phyloP scores from a whole-genome alignment of 2,113 vertebrate genomes.

The Aplodontia rufa region DNA sequence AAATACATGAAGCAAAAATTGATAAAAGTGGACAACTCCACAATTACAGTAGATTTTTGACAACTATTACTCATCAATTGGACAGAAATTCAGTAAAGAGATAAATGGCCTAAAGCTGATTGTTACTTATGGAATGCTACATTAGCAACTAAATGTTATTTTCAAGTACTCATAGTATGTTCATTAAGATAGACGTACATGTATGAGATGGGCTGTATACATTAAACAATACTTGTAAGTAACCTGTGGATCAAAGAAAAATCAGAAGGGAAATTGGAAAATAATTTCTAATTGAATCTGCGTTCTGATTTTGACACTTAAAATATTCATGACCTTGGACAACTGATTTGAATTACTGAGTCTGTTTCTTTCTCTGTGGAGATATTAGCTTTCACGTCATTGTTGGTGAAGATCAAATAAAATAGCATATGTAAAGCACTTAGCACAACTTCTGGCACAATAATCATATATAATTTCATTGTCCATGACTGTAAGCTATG shows the following conservation, averaged over 20 bases:
- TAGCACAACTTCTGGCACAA: neutral
- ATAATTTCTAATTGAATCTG: constrained; percentile 37
- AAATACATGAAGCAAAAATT: neutral
- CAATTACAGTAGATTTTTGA: neutral
- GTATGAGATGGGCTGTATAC: neutral
- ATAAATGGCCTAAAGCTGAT: neutral
- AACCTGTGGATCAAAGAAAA: neutral
- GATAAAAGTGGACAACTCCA: neutral
- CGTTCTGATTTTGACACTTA: neutral
- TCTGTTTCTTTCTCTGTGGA: neutral
- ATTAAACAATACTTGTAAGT: neutral
- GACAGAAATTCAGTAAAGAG: neutral
- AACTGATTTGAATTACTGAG: neutral
- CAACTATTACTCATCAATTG: neutral
- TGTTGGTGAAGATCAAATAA: neutral
- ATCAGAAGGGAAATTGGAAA: neutral
- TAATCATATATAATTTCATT: neutral
- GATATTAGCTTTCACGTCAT: neutral
- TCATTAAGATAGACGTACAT: neutral
- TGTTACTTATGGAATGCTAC: neutral
- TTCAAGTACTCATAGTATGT: neutral
- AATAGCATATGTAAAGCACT: neutral
- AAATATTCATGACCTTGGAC: neutral
- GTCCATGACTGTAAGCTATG: too few relatives aligned
- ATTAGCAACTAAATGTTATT: neutral